These are phyloP conservation scores for Scelioninae gen. 1 DNA, from an alignment of 2,888 invertebrate genomes.

Conservation along the genomic window DNA sequence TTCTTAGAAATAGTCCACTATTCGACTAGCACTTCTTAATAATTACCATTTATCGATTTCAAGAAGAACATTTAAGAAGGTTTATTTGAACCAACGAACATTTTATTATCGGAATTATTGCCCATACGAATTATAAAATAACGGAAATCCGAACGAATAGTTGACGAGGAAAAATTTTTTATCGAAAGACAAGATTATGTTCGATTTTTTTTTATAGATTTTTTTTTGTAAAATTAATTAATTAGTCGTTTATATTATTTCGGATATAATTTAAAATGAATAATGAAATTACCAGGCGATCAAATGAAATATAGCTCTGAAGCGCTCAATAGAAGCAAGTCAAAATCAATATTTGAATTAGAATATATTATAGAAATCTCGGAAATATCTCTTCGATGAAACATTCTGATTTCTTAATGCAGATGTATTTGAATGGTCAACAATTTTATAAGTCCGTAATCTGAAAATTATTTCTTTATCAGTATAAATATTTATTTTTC, in stretches of 20 bases:
- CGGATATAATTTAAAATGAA: no score
- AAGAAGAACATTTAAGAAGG: conserved; percentile 49
- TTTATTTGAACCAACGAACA: conserved; percentile 8
- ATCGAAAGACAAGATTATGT: no score
- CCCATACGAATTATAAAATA: conserved; percentile 23
- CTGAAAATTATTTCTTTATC: conserved; percentile 28
- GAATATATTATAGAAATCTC: conserved; percentile 58
- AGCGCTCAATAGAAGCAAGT: conserved; percentile 10
- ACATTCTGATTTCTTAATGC: conserved; percentile 26
- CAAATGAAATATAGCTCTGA: conserved; percentile 8
- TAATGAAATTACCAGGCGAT: no score
- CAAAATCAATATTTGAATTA: conserved; percentile 56
- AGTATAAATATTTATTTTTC: conserved; percentile 41
- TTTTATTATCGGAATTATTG: conserved; percentile 38
- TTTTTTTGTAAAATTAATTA: no score
- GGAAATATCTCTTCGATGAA: conserved; percentile 24
- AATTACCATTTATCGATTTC: conserved; percentile 66
- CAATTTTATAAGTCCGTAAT: conserved; percentile 38
- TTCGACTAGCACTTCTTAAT: conserved; percentile 48
- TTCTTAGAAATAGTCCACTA: conserved; percentile 39
- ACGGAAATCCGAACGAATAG: background rate
- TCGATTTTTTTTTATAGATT: no score
- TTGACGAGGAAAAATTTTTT: no score
- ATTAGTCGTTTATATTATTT: no score
- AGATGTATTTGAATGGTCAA: conserved; percentile 54